Base-by-base conservation (phyloP, 92 coral and sea anemone species). In the Paragorgia papillata region DNA sequence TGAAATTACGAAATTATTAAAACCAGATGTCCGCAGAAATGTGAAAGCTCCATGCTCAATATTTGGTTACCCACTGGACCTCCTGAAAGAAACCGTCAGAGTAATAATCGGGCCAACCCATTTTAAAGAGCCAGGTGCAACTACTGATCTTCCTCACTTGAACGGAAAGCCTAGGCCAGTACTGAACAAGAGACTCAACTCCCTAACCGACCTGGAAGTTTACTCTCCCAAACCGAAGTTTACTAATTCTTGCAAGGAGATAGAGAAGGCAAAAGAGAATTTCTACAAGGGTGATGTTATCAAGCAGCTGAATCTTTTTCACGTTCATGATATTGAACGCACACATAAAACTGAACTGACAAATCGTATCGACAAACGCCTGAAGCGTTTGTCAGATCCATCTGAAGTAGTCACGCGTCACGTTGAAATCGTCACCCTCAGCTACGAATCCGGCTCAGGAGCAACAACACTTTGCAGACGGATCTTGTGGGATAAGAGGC, bases 371-470 rank as follows among this genome's bases (percentile, higher is more conserved):
- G 88, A 87, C 1, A 32, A 60, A 4, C 74, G 56, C 4, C 54
- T 87, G 2, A 74, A 71, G 30, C 31, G 62, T 35, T 50, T 87
- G 21, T 28, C 57, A 53, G 74, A 53, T 21, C 69, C 74, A 12
- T 56, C 20, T 21, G 87, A 86, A 24, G n/a, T n/a, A n/a, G 43
- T 30, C 51, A 62, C 26, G 28, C 31, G 81, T 34, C 50, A 69
- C 56, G 87, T 83, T 13, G 77, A 67, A 69, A 84, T 77, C 20
- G 82, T 87, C 9, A 79, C 40, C 24, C 49, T 87, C 17, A 70
- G 82, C 17, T 87, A 87, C 29, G 90, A 87, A 50, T 71, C 85
- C 7, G 90, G 90, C 18, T 79, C 90, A 35, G 90, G 90, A 7
- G 90, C 88, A 26, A 73, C 90, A 0, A 87, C 90, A 0, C 75